Base-by-base conservation (phyloP, 2,797 vertebrate species). In the Peromyscus aztecus region DNA sequence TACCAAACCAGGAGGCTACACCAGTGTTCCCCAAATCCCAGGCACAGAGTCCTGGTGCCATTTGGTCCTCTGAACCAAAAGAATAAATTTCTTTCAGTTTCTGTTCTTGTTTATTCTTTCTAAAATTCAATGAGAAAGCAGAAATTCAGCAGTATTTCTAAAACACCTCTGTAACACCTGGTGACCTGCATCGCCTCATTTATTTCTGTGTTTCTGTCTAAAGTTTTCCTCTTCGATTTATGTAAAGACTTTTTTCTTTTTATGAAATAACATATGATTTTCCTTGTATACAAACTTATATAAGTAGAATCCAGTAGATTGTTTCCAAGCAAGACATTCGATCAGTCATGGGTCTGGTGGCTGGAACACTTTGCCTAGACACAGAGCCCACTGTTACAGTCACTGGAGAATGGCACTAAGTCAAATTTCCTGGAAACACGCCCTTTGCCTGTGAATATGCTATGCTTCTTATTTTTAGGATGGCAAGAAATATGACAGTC, bases 121-220 rank as follows among this genome's bases (percentile, higher is more conserved):
- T 71, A 93, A 91, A 37, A 71, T 71, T 91, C 57, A 86, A 2
- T 24, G 24, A 93, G 49, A 57, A 93, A 77, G 27, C 69, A 83
- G 40, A 87, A 31, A 91, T 59, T 94, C 6, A 88, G 34, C 13
- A 75, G 40, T 46, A 69, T 85, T 55, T 82, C 69, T 83, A 82
- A 34, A 78, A 76, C 9, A 87, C 24, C 7, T 87, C n/a, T 37
- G 12, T 82, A 76, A 91, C 12, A 71, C 40, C 40, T 94, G 78
- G 23, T 87, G 89, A 89, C 76, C 4, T 57, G 31, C 78, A 82
- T 6, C 59, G 29, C 46, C 86, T 46, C 0, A 27, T 87, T 91
- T 75, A 52, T 82, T 94, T 77, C 55, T 75, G 6, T 80, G 14
- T 29, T 80, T 69, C 90, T 61, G 57, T 69, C 76, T 61, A 34